Conservation (phyloP, 2,888 invertebrate species). For the Aporophyla lueneburgensis region DNA sequence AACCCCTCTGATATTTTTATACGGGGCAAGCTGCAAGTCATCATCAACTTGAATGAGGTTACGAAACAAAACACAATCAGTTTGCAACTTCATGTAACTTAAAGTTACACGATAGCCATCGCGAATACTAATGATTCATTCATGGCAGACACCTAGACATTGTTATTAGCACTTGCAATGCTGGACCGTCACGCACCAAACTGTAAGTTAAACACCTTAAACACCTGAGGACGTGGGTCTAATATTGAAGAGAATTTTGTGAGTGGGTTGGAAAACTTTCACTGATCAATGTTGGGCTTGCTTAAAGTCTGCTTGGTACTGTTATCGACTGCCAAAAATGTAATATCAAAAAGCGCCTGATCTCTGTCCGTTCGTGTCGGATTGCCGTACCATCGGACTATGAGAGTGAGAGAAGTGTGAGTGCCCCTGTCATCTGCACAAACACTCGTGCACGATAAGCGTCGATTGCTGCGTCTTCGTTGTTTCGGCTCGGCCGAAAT, state of each 20-base stretch:
- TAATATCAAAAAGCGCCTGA: no score
- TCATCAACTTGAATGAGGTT: constrained; percentile 36
- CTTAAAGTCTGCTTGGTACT: background rate
- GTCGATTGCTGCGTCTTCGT: no score
- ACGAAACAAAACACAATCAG: constrained; percentile 41
- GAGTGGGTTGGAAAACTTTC: constrained; percentile 19
- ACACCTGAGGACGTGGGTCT: constrained; percentile 32
- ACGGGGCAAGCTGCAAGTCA: background rate
- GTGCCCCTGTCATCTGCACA: no score
- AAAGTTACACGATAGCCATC: constrained; percentile 50
- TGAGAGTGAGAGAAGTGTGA: no score
- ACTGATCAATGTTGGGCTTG: constrained; percentile 3
- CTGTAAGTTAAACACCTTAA: constrained; percentile 40
- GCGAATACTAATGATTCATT: constrained; percentile 53
- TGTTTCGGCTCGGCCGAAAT: no score
- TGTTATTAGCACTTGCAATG: constrained; percentile 23
- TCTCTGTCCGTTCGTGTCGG: no score
- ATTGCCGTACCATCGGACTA: no score
- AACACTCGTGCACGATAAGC: no score
- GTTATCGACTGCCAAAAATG: background rate
- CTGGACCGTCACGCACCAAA: constrained; percentile 38
- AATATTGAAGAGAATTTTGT: constrained; percentile 20
- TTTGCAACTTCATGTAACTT: constrained; percentile 48
- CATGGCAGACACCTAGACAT: constrained; percentile 33
- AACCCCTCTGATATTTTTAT: background rate